Evolutionary conservation across 1,140 invertebrate genomes (phyloP), one percentile per base, ranked within the genome.

Genomic region (Lordiphosa stackelbergi): DNA sequence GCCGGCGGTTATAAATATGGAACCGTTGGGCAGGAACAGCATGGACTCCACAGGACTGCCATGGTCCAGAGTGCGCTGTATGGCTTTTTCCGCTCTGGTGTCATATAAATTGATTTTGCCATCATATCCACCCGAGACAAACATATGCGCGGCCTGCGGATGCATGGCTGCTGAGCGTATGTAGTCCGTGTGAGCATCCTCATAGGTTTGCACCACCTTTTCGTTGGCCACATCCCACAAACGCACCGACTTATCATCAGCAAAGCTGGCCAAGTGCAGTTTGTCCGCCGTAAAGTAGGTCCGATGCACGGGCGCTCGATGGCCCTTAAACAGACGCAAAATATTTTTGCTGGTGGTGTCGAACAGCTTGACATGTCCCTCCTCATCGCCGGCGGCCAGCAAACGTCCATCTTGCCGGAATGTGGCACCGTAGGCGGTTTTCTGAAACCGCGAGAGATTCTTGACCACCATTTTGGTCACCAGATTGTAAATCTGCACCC

Each of bases 121-220:
- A 89, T 99, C 98, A 89, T 99, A 99, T n/a, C 95, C 93, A 37
- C 97, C 98, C 4, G 94, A 96, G 42, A 96, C 74, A 49, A 96
- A 89, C 53, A 96, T 91, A 81, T 95, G 91, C 35, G 92, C 90
- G 5, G 93, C 93, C 34, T 93, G 89, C 6, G 93, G 92, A 87
- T 93, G 95, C n/a, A 93, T 90, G 41, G 92, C 91, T 28, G 95
- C 95, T 40, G 94, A 93, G 81, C 96, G 90, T 5, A 96, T 90
- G 88, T 97, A 97, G 88, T 97, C 96, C 28, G 85, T 90, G 87
- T 97, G 96, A 5, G 51, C 41, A 65, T 92, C 90, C 56, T 92
- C 90, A 85, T 93, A 96, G 12, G 88, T 91, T 31, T 89, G 69
- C 79, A 92, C 70, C 90, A 91, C 89, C 66, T 92, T 91, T 88